Evolutionary conservation across 2,113 vertebrate genomes (phyloP).

Genomic region (Oreamnos americanus): DNA sequence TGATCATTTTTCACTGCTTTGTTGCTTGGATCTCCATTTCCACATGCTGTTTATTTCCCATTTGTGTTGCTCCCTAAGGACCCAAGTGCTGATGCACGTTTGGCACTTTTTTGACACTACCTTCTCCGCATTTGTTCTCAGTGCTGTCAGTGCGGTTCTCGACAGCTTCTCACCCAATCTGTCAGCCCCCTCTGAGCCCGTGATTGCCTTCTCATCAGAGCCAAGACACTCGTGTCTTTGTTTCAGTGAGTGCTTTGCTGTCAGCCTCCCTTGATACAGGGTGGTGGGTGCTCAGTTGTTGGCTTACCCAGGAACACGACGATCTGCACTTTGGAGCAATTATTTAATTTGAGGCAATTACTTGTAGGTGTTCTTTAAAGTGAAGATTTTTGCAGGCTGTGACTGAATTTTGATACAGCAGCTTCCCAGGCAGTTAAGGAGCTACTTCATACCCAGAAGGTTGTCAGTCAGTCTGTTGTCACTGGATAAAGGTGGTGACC

Average conservation of each 20-base stretch:
- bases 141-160: not conserved
- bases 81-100: not conserved
- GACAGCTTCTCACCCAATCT: slow-evolving; percentile 45
- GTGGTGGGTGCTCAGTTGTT: not conserved
- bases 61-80: not conserved
- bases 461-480: not conserved
- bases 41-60: not conserved
- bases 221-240: not conserved
- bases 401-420: slow-evolving; percentile 20
- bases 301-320: not conserved
- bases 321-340: slow-evolving; percentile 41
- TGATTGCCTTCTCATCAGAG: slow-evolving; percentile 13
- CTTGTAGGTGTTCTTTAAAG: slow-evolving; percentile 46
- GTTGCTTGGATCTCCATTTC: not conserved
- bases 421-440: slow-evolving; percentile 4
- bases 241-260: not conserved
- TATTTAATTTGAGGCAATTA: slow-evolving; percentile 64
- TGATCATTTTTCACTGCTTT: not conserved
- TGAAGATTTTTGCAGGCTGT: not conserved
- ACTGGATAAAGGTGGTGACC: not conserved
- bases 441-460: not conserved
- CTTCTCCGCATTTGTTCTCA: not conserved
- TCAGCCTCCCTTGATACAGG: not conserved
- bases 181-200: slow-evolving; percentile 42
- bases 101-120: not conserved